These are phyloP conservation scores for Hiodon alosoides DNA, from an alignment of 2,113 vertebrate genomes.

Conservation along the genomic window DNA sequence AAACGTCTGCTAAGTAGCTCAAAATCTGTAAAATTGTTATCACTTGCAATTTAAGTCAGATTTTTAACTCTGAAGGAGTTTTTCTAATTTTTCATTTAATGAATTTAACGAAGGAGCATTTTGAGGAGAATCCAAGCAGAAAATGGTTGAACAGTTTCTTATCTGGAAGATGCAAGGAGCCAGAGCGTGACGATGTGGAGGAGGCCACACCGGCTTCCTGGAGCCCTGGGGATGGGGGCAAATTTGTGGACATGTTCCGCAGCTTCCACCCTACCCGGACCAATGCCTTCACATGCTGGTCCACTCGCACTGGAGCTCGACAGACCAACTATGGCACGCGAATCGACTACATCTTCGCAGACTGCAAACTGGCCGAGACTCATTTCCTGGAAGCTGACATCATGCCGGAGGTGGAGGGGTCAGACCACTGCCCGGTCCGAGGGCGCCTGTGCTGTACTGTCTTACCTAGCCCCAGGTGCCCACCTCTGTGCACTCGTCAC, in stretches of 20 bases:
- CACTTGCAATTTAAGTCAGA: too few species aligned
- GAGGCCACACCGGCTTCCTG: constrained; percentile 3
- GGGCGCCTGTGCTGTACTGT: constrained; percentile 59
- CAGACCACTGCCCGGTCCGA: constrained; percentile 83
- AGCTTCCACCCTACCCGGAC: constrained; percentile 71
- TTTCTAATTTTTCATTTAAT: constrained; percentile 23
- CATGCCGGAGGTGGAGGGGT: constrained; percentile 78
- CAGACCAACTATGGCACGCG: constrained; percentile 82
- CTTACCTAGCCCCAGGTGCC: constrained; percentile 59
- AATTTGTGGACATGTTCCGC: constrained; percentile 76
- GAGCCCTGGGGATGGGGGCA: constrained; percentile 33
- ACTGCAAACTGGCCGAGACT: constrained; percentile 51
- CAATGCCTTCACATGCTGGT: constrained; percentile 82
- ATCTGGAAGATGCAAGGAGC: constrained; percentile 22
- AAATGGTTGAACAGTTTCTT: constrained; percentile 68
- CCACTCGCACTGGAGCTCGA: constrained; percentile 69
- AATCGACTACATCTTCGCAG: constrained; percentile 80
- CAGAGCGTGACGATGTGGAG: constrained; percentile 16
- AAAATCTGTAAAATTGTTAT: too few species aligned
- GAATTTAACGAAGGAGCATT: constrained; percentile 57
- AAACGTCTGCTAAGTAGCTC: too few species aligned
- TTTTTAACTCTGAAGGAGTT: too few species aligned
- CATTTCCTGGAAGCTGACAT: constrained; percentile 67
- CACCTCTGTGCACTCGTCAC: constrained; percentile 65
- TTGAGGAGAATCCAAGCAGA: constrained; percentile 71